Evolutionary conservation across 1,140 invertebrate species (phyloP).

Genomic region (Liolophura sinensis): DNA sequence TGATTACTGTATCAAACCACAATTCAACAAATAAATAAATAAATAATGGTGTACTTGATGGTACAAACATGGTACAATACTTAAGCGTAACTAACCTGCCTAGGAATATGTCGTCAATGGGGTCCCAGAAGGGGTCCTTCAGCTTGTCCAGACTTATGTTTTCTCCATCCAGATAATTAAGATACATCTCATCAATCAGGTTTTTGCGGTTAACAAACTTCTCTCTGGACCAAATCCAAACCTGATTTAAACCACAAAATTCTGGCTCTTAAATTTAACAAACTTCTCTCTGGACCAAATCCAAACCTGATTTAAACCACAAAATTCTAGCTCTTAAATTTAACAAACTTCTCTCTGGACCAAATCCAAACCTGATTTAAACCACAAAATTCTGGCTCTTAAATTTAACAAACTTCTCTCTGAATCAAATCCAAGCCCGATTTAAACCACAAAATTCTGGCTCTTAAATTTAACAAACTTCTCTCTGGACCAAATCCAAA

Average conservation of each 20-base stretch:
- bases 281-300: no score
- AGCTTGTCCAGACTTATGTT: slow-evolving; percentile 30
- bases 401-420: no score
- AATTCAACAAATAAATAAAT: background rate
- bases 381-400: no score
- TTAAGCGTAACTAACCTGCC: slow-evolving; percentile 28
- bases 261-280: no score
- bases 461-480: no score
- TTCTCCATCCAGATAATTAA: slow-evolving; percentile 62
- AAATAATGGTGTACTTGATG: background rate
- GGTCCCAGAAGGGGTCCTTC: slow-evolving; percentile 46
- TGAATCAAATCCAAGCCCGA: no score
- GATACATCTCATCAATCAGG: slow-evolving; percentile 68
- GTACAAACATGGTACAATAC: background rate
- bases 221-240: slow-evolving; percentile 65
- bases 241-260: slow-evolving; percentile 10
- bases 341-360: no score
- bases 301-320: no score
- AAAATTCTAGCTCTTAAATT: no score
- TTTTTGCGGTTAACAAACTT: slow-evolving; percentile 66
- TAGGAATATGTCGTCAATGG: slow-evolving; percentile 38
- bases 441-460: no score
- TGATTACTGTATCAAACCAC: background rate
- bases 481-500: no score
- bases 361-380: no score